A percentile compares a stretch with the other conserved stretches of the same genome.
These are phyloP conservation scores for Cettia cetti DNA, from an alignment of 2,113 vertebrate species.

Conservation along the genomic window DNA sequence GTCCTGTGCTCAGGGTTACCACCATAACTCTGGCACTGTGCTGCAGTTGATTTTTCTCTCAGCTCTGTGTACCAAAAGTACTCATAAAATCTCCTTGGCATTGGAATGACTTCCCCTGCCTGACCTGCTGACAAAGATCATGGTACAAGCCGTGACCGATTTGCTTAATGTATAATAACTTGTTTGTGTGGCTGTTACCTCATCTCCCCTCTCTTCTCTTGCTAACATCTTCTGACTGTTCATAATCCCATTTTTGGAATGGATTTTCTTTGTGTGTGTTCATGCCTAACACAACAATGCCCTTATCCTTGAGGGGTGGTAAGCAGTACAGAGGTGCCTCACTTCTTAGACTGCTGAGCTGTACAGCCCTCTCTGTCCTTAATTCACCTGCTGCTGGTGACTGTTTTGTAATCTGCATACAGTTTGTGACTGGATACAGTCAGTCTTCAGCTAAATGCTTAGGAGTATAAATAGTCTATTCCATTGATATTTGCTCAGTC, in stretches of 20 bases:
- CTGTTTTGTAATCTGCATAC: neutral
- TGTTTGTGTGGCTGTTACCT: neutral
- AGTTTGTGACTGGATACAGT: neutral
- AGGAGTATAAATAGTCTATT: neutral
- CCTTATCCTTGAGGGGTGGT: neutral
- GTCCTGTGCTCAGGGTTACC: neutral
- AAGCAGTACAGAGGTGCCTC: neutral
- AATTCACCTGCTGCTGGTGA: neutral
- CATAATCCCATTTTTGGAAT: neutral
- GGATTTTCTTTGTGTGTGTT: neutral
- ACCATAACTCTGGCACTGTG: neutral
- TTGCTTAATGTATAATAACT: constrained; percentile 40
- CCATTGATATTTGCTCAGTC: neutral
- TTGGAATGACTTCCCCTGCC: neutral
- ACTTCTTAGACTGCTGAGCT: neutral
- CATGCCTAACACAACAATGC: neutral
- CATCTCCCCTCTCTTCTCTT: neutral
- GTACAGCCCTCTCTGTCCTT: neutral
- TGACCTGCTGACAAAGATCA: neutral
- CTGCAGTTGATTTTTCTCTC: neutral
- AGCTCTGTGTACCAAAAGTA: neutral
- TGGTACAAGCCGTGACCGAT: neutral
- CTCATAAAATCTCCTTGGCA: neutral
- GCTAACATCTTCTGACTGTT: neutral
- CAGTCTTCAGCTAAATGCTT: neutral